A percentile compares a stretch with the other conserved stretches of the same genome.
Conservation (phyloP, 1,140 invertebrate species). For the Andrena cerasifolii region DNA sequence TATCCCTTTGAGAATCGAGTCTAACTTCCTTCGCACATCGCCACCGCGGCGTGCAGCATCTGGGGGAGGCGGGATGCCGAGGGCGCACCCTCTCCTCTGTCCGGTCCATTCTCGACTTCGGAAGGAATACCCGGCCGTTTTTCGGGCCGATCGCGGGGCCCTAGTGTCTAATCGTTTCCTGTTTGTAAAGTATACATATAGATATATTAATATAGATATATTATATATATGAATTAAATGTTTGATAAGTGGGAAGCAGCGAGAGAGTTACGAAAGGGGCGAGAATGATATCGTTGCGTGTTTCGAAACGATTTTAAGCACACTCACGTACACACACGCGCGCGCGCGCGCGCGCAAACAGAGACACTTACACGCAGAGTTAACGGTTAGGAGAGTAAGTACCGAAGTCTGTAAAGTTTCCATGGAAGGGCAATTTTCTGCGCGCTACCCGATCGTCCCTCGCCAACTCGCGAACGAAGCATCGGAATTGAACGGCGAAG, state of each 20-base stretch:
- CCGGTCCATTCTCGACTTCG: constrained; percentile 65
- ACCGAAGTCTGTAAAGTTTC: constrained; percentile 30
- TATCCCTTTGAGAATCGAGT: constrained; percentile 53
- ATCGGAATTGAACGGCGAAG: constrained; percentile 24
- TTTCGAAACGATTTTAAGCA: constrained; percentile 28
- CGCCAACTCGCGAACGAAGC: too few species aligned
- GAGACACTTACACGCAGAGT: background rate
- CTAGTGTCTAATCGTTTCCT: constrained; percentile 77
- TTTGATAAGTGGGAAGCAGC: constrained; percentile 41
- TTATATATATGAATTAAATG: constrained; percentile 45
- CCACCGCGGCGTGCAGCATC: too few species aligned
- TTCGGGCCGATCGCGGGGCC: constrained; percentile 53
- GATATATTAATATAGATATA: constrained; percentile 37
- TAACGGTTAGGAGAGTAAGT: constrained; percentile 40
- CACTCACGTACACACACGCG: background rate
- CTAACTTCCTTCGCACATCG: too few species aligned
- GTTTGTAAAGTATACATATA: constrained; percentile 75
- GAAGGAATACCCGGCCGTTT: constrained; percentile 57
- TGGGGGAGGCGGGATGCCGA: too few species aligned
- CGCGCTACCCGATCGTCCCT: constrained; percentile 43
- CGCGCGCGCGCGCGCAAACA: background rate
- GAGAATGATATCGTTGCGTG: constrained; percentile 13
- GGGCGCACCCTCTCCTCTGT: constrained; percentile 43
- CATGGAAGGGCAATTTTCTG: constrained; percentile 26
- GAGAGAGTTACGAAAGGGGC: constrained; percentile 4